These are phyloP conservation scores for Melanotaenia nigrans DNA, from an alignment of 2,797 vertebrate species.

Conservation along the genomic window DNA sequence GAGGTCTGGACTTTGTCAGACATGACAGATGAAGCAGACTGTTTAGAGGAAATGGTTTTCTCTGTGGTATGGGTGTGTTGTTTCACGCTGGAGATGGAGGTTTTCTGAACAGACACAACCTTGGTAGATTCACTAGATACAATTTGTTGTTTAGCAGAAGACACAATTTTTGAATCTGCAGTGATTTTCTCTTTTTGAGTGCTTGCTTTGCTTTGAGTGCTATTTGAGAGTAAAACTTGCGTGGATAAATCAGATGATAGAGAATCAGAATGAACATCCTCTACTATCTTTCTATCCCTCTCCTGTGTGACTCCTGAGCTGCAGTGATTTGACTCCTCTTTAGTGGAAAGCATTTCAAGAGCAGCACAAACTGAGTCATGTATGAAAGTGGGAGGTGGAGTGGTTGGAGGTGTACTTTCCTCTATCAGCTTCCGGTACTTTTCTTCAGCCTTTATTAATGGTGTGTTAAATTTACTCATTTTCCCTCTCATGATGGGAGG, in stretches of 20 bases:
- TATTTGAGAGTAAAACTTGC: slow-evolving; percentile 53
- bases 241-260: slow-evolving; percentile 62
- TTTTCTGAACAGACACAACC: slow-evolving; percentile 73
- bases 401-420: slow-evolving; percentile 76
- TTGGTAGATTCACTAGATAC: slow-evolving; percentile 75
- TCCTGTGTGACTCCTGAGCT: slow-evolving; percentile 60
- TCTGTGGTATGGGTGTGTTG: slow-evolving; percentile 75
- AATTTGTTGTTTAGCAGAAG: slow-evolving; percentile 68
- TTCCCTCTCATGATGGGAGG: slow-evolving; percentile 80
- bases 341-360: slow-evolving; percentile 74
- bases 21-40: slow-evolving; percentile 53
- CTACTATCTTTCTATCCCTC: slow-evolving; percentile 56
- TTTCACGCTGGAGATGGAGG: slow-evolving; percentile 69
- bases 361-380: slow-evolving; percentile 73
- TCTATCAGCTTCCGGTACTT: slow-evolving; percentile 86
- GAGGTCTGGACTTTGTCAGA: slow-evolving; percentile 52
- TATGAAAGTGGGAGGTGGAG: slow-evolving; percentile 67
- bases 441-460: slow-evolving; percentile 92
- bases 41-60: slow-evolving; percentile 69
- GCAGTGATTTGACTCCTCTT: slow-evolving; percentile 60
- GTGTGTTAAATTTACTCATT: slow-evolving; percentile 89
- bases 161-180: slow-evolving; percentile 53
- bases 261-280: slow-evolving; percentile 58
- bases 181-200: slow-evolving; percentile 60
- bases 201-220: slow-evolving; percentile 55